These are phyloP conservation scores for Ischnura elegans DNA, from an alignment of 2,888 invertebrate genomes.

Conservation along the genomic window DNA sequence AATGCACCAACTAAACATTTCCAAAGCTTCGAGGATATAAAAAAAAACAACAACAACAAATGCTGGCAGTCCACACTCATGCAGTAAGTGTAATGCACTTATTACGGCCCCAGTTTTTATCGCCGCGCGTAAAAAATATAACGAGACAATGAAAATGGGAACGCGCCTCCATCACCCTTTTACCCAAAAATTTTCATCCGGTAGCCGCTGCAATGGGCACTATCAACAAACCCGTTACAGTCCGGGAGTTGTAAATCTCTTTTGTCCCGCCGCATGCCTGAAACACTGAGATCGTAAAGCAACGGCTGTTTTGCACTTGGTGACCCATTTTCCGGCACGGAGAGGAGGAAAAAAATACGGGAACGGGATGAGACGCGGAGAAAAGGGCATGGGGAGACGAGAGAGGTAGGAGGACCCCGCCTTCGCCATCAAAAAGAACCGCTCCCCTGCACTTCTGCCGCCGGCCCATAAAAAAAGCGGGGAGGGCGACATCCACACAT, in stretches of 20 bases:
- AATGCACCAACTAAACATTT: not conserved
- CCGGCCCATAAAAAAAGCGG: not conserved
- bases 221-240: conserved; percentile 34
- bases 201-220: conserved; percentile 11
- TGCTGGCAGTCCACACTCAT: not conserved
- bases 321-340: conserved; percentile 50
- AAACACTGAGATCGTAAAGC: conserved; percentile 48
- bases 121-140: not conserved
- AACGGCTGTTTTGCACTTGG: conserved; percentile 46
- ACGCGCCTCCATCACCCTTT: not conserved
- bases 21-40: not conserved
- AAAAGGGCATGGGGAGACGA: too few species aligned
- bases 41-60: not conserved
- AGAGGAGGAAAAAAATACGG: not conserved
- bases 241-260: conserved; percentile 22
- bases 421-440: conserved; percentile 5
- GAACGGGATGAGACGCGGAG: too few species aligned
- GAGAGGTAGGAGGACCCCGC: not conserved
- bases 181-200: not conserved
- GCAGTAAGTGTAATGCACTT: not conserved
- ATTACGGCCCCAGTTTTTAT: not conserved
- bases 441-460: not conserved
- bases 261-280: not conserved
- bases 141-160: not conserved
- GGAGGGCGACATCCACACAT: not conserved